Evolutionary conservation across 2,797 vertebrate species (phyloP).

Genomic region (Hyperoplus lanceolatus): DNA sequence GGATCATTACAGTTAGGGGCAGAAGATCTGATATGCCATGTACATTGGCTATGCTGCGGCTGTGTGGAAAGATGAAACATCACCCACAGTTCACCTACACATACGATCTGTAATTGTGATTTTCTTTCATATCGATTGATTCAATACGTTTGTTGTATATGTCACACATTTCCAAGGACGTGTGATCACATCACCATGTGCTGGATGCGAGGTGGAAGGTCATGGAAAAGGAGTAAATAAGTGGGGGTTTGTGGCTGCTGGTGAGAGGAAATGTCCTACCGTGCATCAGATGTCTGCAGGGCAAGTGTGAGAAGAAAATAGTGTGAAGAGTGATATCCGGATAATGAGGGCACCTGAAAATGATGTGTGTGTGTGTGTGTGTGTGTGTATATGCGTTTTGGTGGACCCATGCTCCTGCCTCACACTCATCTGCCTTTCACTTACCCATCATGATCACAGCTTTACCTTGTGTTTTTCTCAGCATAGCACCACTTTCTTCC

Average conservation of each 20-base stretch:
- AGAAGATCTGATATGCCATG: slow-evolving; percentile 19
- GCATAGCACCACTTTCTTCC: not conserved
- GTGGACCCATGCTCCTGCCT: slow-evolving; percentile 48
- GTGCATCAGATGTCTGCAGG: not conserved
- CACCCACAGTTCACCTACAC: slow-evolving; percentile 25
- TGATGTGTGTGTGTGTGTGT: not conserved
- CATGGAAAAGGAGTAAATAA: not conserved
- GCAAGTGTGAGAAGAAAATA: slow-evolving; percentile 9
- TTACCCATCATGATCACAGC: slow-evolving; percentile 10
- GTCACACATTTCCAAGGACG: slow-evolving; percentile 30
- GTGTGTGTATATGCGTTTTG: too few species aligned
- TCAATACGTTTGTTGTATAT: slow-evolving; percentile 13
- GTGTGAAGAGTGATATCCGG: not conserved
- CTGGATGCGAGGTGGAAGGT: not conserved
- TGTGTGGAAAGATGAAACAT: slow-evolving; percentile 10
- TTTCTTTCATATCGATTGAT: slow-evolving; percentile 27
- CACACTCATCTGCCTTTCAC: slow-evolving; percentile 55
- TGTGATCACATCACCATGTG: slow-evolving; percentile 15
- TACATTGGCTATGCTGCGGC: slow-evolving; percentile 9
- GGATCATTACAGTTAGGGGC: not conserved
- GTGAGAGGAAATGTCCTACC: slow-evolving; percentile 15
- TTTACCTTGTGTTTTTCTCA: slow-evolving; percentile 7
- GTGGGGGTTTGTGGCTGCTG: slow-evolving; percentile 1
- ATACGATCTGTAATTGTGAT: not conserved
- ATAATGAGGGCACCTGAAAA: not conserved